Evolutionary conservation across 2,888 invertebrate species (phyloP).

Genomic region (Drosophila heteroneura): DNA sequence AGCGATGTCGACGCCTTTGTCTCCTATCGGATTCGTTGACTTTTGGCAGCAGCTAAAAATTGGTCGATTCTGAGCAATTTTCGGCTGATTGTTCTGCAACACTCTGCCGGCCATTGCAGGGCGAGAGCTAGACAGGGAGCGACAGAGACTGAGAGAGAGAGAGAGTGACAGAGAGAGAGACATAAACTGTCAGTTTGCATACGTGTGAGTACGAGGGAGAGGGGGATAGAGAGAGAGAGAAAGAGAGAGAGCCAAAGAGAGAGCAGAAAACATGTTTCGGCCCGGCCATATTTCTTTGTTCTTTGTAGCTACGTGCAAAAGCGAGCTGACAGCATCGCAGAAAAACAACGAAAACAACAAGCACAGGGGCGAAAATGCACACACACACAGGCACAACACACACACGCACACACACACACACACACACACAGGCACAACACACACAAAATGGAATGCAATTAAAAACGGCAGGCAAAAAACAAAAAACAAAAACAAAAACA

Average conservation of each 20-base stretch:
- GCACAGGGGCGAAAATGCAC: constrained; percentile 56
- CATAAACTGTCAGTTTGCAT: neutral
- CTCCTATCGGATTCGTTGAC: constrained; percentile 57
- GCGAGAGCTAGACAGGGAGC: neutral
- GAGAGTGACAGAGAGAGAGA: constrained; percentile 7
- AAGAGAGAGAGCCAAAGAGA: constrained; percentile 1
- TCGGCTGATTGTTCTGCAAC: constrained; percentile 8
- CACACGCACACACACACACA: constrained; percentile 3
- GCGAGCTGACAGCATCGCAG: constrained; percentile 44
- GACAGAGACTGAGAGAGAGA: neutral
- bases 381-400: constrained; percentile 18
- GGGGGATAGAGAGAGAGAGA: neutral
- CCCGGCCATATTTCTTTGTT: constrained; percentile 61
- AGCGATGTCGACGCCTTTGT: constrained; percentile 42
- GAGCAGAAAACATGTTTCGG: constrained; percentile 52
- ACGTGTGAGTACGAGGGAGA: neutral
- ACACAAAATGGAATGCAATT: constrained; percentile 78
- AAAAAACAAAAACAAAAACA: constrained; percentile 31
- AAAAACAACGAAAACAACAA: constrained; percentile 26
- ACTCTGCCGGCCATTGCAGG: constrained; percentile 18
- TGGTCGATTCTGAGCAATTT: constrained; percentile 14
- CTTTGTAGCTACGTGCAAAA: constrained; percentile 31
- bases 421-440: constrained; percentile 34
- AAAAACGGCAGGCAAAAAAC: constrained; percentile 79
- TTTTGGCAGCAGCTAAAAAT: constrained; percentile 51